phyloP scores from a whole-genome alignment of 37 sponge, comb jelly and placozoan species.

The Halichondria panicea region DNA sequence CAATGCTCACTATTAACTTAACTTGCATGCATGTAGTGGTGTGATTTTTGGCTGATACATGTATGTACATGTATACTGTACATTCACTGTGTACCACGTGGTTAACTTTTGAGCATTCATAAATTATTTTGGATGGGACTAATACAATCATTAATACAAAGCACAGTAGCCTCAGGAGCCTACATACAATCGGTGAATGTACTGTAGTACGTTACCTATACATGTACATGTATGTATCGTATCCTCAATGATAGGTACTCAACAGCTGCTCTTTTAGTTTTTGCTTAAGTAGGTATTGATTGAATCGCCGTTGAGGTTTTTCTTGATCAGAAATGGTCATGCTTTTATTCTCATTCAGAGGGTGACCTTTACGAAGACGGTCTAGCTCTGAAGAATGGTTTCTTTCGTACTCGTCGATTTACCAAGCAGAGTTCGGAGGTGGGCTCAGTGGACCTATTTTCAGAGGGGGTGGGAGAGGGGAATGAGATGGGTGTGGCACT shows the following conservation, averaged over 20 bases:
- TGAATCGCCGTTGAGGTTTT: neutral
- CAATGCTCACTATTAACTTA: neutral
- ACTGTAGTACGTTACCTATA: too few species aligned
- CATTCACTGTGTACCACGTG: too few species aligned
- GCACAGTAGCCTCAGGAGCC: too few species aligned
- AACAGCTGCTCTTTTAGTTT: too few species aligned
- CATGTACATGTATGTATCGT: too few species aligned
- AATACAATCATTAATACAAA: too few species aligned
- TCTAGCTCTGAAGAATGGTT: slow-evolving; percentile 72
- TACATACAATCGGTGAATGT: too few species aligned
- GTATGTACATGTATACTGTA: neutral
- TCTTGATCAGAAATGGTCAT: neutral
- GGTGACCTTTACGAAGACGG: slow-evolving; percentile 90
- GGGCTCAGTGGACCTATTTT: slow-evolving; percentile 76
- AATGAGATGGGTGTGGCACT: slow-evolving; percentile 9
- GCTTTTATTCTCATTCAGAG: slow-evolving; percentile 16
- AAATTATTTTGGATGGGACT: too few species aligned
- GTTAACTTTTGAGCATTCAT: too few species aligned
- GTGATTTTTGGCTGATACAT: neutral
- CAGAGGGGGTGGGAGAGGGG: slow-evolving; percentile 36
- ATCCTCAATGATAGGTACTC: too few species aligned
- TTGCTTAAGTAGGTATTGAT: too few species aligned
- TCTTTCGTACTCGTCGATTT: slow-evolving; percentile 84
- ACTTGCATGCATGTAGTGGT: neutral
- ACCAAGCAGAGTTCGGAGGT: slow-evolving; percentile 59